Conservation (phyloP, 1,140 invertebrate species). For the Calephelis virginiensis region DNA sequence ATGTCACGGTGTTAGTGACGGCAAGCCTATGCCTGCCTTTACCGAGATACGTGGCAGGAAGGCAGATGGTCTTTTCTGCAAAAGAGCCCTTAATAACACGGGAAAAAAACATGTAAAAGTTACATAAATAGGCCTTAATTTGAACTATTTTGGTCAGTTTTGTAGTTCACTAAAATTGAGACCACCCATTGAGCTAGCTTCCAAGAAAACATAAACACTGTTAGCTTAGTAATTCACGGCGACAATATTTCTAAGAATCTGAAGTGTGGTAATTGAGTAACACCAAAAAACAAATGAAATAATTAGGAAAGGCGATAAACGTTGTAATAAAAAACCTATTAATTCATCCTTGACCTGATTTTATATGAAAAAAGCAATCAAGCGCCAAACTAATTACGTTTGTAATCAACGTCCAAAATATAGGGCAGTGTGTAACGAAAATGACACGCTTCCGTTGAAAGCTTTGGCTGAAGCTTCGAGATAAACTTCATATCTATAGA, state of each 20-base stretch:
- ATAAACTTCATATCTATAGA: not conserved
- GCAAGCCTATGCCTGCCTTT: too few relatives aligned
- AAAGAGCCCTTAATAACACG: too few relatives aligned
- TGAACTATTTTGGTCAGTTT: not conserved
- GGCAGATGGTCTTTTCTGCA: too few relatives aligned
- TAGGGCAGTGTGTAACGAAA: conserved; percentile 15
- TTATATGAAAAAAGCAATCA: conserved; percentile 12
- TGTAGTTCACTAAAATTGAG: not conserved
- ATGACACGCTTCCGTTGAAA: conserved; percentile 11
- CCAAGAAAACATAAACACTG: not conserved
- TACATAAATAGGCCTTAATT: not conserved
- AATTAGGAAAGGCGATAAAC: conserved; percentile 13
- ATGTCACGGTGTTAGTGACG: too few relatives aligned
- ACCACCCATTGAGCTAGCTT: not conserved
- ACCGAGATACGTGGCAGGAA: too few relatives aligned
- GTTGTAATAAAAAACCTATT: conserved; percentile 13
- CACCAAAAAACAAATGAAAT: conserved; percentile 10
- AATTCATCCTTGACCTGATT: conserved; percentile 13
- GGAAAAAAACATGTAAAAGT: too few relatives aligned
- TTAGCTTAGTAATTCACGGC: not conserved
- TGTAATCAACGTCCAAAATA: conserved; percentile 15
- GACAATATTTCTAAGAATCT: conserved; percentile 3
- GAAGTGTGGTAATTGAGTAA: not conserved
- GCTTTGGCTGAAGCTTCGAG: not conserved
- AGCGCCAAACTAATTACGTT: conserved; percentile 12